Conservation (phyloP, 2,888 invertebrate species). For the Pheosia gnoma region DNA sequence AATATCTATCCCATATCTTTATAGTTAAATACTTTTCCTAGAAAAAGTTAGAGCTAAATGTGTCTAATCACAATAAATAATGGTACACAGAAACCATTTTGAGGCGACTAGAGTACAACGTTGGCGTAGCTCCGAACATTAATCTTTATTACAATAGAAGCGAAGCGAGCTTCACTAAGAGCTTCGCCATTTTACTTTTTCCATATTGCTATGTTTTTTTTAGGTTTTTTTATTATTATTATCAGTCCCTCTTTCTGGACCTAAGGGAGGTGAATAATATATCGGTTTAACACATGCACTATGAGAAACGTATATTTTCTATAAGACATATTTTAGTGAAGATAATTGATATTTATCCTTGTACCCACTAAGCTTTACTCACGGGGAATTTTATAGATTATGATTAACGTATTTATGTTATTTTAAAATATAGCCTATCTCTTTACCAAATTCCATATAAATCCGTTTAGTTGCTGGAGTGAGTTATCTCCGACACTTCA, state of each 20-base stretch:
- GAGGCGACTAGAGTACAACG: constrained; percentile 10
- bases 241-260: neutral
- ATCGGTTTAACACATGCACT: no score
- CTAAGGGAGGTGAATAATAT: no score
- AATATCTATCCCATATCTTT: no score
- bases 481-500: no score
- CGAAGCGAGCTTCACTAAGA: constrained; percentile 1
- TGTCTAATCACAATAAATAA: constrained; percentile 17
- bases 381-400: no score
- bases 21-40: neutral
- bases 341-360: no score
- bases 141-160: constrained; percentile 30
- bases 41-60: neutral
- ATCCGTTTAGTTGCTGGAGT: no score
- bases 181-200: constrained; percentile 9
- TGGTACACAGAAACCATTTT: constrained; percentile 13
- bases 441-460: no score
- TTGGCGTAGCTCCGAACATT: constrained; percentile 19
- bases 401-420: no score
- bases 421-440: neutral
- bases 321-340: no score
- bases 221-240: neutral
- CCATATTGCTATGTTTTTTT: neutral
- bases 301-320: no score
- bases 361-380: no score